Evolutionary conservation across 2,113 vertebrate species (phyloP), one percentile per base, ranked within the genome.

Genomic region (Chionis minor): DNA sequence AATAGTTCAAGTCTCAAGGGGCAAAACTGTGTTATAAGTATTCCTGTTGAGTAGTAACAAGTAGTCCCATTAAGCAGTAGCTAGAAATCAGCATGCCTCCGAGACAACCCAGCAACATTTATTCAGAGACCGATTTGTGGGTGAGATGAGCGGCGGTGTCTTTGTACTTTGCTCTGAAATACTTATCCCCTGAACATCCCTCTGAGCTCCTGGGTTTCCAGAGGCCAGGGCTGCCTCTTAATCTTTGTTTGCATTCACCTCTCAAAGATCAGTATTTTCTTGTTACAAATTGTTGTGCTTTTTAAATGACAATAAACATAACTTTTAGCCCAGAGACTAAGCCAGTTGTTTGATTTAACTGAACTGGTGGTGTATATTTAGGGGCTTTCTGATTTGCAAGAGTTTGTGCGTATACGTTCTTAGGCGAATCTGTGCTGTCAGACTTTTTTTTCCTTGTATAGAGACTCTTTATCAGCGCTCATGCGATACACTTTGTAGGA

Each of bases 121-220:
- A 89, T 95, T 96, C 67, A 86, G 92, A 92, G 74, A 69, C 69
- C 4, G 45, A 81, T 96, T 90, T 86, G 85, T 71, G 81, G 81
- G 81, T 55, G 45, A 95, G 86, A 94, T 87, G 91, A 94, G 61
- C 33, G 3, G 91, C 22, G 1, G 22, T 86, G 83, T 94, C 94
- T 96, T 96, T 97, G 92, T 96, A 91, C 85, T 89, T 23, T 67
- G 88, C 67, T 95, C 85, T 94, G 49, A 93, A 94, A 94, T 93
- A 96, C 93, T 96, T 96, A 96, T 90, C 90, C 82, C 33, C 45
- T 8, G 7, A 72, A 94, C 71, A 75, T 93, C 83, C 69, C 90
- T 63, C 69, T 88, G 84, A 88, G 88, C 87, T 91, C 74, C 61
- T 0, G 2, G 49, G 38, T 86, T 96, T 96, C 87, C 92, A 75